phyloP scores from a whole-genome alignment of 2,113 vertebrate species.

The Vireo altiloquus region DNA sequence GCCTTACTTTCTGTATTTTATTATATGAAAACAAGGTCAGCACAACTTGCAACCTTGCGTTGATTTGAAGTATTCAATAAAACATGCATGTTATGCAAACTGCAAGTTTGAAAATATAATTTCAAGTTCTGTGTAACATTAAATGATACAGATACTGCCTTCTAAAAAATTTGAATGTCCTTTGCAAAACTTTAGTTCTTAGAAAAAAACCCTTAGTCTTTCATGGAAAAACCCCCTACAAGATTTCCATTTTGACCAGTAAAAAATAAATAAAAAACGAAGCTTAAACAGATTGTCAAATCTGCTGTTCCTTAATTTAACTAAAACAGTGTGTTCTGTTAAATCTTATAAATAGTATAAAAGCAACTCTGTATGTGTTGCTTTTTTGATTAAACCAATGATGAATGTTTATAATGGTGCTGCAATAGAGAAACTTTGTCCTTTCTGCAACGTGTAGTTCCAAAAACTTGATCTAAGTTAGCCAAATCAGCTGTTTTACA shows the following conservation, averaged over 20 bases:
- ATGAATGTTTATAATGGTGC: background rate
- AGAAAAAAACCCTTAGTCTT: background rate
- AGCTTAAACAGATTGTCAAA: background rate
- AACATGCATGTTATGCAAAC: background rate
- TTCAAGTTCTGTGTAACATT: background rate
- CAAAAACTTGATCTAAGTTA: background rate
- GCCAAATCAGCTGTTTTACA: background rate
- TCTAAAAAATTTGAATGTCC: background rate
- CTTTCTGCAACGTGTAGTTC: background rate
- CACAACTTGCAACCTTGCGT: conserved; percentile 1
- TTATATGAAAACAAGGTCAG: background rate
- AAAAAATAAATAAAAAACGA: background rate
- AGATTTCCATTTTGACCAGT: background rate
- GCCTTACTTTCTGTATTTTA: background rate
- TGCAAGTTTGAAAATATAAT: background rate
- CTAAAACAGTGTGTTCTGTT: background rate
- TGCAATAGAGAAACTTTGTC: background rate
- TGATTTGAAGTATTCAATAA: conserved; percentile 35
- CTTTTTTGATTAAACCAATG: background rate
- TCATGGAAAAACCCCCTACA: rapidly evolving
- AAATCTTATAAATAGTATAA: background rate
- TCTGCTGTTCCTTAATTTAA: background rate
- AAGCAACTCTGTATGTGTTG: background rate
- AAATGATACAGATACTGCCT: background rate
- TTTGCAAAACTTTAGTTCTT: background rate